Conservation (phyloP, 2,888 invertebrate genomes). For the Neuroscelio doddi region DNA sequence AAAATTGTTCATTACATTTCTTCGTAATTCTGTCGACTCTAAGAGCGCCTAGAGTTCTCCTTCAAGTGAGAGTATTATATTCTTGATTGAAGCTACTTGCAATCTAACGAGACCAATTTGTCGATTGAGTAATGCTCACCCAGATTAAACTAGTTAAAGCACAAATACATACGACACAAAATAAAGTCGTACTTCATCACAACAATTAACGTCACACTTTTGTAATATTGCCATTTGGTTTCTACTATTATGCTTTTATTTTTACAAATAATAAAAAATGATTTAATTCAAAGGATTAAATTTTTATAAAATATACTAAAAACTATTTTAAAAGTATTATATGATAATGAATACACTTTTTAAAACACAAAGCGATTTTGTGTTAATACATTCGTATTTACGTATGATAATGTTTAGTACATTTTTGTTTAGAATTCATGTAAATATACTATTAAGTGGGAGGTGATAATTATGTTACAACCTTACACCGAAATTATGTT, state of each 20-base stretch:
- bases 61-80: constrained; percentile 9
- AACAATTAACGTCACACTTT: constrained; percentile 3
- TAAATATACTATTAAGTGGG: constrained; percentile 3
- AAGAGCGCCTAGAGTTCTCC: neutral
- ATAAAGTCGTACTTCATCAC: neutral
- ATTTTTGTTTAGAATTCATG: neutral
- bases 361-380: too few species aligned
- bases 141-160: constrained; percentile 13
- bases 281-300: too few species aligned
- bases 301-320: too few species aligned
- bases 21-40: constrained; percentile 3
- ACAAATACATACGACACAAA: constrained; percentile 1
- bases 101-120: constrained; percentile 19
- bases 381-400: too few species aligned
- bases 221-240: too few species aligned
- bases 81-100: constrained; percentile 15
- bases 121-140: constrained; percentile 15
- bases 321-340: too few species aligned
- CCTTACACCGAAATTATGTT: neutral
- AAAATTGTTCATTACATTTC: constrained; percentile 8
- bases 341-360: too few species aligned
- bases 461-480: neutral
- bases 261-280: too few species aligned
- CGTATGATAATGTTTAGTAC: neutral
- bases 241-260: too few species aligned